Conservation (phyloP, 53 echinoderm and acorn worm species). For the Antedon mediterranea region DNA sequence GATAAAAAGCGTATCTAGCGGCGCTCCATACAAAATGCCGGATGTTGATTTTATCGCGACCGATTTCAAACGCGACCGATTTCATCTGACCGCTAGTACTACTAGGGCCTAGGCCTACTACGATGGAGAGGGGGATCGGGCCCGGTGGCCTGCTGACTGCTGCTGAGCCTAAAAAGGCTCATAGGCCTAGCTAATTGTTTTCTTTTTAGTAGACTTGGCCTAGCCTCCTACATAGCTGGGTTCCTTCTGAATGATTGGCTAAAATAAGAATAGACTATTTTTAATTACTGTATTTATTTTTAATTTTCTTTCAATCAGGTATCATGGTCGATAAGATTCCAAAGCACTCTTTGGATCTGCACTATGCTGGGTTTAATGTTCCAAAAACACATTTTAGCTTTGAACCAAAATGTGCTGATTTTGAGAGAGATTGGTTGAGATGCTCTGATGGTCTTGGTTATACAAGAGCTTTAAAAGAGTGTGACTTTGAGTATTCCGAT, state of each 20-base stretch:
- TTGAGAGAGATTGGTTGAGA: slow-evolving; percentile 23
- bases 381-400: neutral
- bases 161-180: no score
- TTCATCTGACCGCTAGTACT: no score
- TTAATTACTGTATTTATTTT: neutral
- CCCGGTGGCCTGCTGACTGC: no score
- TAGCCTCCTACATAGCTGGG: neutral
- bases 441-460: slow-evolving; percentile 27
- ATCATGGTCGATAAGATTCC: slow-evolving; percentile 9
- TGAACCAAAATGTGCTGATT: slow-evolving; percentile 21
- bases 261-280: no score
- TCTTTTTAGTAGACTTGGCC: neutral
- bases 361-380: slow-evolving; percentile 12
- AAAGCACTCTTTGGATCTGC: slow-evolving; percentile 10
- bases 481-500: neutral
- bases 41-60: no score
- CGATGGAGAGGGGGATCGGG: no score
- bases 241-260: no score
- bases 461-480: neutral
- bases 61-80: no score
- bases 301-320: neutral
- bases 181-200: no score
- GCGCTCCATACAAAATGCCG: no score
- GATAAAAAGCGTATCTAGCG: no score
- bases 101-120: no score